Percentiles rank a stretch among this genome's conserved stretches.
Conservation (phyloP, 2,113 vertebrate species). For the Rallus limicola region DNA sequence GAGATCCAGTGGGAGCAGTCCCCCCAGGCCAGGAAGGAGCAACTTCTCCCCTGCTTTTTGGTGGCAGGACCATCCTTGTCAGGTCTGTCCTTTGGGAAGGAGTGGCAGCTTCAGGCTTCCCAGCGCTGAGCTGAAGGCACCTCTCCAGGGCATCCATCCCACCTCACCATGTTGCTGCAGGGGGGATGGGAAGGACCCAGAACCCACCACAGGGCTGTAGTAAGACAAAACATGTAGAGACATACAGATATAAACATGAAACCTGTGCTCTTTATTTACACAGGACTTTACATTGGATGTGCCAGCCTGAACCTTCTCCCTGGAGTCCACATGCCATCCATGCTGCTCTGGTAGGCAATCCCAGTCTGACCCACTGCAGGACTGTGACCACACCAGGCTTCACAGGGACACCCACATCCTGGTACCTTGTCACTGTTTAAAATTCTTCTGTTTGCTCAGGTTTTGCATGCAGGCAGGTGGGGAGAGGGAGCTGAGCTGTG, state of each 20-base stretch:
- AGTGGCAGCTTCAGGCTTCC: not conserved
- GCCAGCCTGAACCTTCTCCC: not conserved
- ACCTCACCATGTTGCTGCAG: not conserved
- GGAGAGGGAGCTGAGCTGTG: not conserved
- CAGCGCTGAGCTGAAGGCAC: not conserved
- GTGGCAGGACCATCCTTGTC: no score
- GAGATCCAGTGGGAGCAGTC: not conserved
- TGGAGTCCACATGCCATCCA: accelerated
- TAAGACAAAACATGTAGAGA: accelerated
- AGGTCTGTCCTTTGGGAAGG: no score
- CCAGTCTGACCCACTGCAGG: accelerated
- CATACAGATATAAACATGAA: not conserved
- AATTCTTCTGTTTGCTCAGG: not conserved
- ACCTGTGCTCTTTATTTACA: accelerated
- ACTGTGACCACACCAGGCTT: not conserved
- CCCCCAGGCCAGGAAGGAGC: accelerated
- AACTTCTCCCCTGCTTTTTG: not conserved
- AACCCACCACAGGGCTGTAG: not conserved
- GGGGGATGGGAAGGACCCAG: not conserved
- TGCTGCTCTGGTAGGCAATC: accelerated
- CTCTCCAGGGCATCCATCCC: not conserved
- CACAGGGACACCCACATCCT: not conserved
- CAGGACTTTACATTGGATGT: not conserved
- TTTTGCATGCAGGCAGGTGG: not conserved
- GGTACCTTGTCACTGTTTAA: not conserved